Percentiles rank a stretch among this genome's conserved stretches.
These are phyloP conservation scores for Temnothorax curvispinosus DNA, from an alignment of 1,140 invertebrate genomes.

Conservation along the genomic window DNA sequence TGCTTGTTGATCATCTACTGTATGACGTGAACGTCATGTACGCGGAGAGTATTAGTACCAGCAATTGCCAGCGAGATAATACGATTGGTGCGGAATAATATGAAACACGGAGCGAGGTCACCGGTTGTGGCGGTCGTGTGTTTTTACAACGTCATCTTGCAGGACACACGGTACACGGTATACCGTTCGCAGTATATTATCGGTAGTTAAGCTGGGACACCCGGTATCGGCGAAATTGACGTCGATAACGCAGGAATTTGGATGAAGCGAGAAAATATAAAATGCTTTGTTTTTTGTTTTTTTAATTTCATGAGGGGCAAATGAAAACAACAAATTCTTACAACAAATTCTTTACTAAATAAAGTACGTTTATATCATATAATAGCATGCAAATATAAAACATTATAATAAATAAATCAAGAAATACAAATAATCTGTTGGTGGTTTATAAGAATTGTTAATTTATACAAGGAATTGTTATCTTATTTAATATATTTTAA, in stretches of 20 bases:
- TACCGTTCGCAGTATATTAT: not conserved
- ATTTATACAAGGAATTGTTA: too few species aligned
- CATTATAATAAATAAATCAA: too few species aligned
- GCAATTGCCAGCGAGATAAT: not conserved
- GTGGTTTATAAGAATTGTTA: not conserved
- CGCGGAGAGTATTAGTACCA: not conserved
- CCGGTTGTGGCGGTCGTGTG: not conserved
- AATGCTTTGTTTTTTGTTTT: not conserved
- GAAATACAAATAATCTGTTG: not conserved
- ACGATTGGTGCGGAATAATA: not conserved
- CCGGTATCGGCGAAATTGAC: not conserved
- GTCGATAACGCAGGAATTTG: not conserved
- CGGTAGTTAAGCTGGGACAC: not conserved
- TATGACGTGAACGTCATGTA: conserved; percentile 43
- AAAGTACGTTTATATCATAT: too few species aligned
- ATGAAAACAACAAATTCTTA: not conserved
- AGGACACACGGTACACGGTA: not conserved
- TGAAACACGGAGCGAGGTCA: not conserved
- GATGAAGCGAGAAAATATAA: not conserved
- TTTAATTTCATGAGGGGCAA: not conserved
- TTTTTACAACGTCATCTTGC: conserved; percentile 30
- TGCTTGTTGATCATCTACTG: conserved; percentile 43
- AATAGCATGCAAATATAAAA: too few species aligned
- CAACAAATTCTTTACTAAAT: too few species aligned
- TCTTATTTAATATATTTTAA: not conserved